Conservation (phyloP, 2,113 vertebrate genomes). For the Antechinus stuartii region DNA sequence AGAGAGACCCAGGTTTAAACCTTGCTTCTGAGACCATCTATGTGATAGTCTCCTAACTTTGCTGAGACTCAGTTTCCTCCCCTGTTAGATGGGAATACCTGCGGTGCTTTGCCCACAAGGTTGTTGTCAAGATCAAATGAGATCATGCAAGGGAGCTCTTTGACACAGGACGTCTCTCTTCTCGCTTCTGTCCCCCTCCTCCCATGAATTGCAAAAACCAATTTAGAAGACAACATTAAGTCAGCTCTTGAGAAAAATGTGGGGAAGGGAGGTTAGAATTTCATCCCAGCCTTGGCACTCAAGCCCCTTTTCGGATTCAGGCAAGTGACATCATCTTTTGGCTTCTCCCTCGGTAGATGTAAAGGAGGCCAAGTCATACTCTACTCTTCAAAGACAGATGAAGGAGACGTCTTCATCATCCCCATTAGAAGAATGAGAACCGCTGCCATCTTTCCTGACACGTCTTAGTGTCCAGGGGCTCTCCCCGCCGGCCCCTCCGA, state of each 20-base stretch:
- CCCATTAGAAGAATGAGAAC: neutral
- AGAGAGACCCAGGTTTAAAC: neutral
- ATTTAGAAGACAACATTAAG: neutral
- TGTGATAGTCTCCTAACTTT: neutral
- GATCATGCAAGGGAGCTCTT: neutral
- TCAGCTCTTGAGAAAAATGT: neutral
- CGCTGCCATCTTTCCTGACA: neutral
- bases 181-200: neutral
- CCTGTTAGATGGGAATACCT: neutral
- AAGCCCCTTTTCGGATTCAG: neutral
- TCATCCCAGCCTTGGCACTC: neutral
- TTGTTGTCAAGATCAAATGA: neutral
- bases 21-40: neutral
- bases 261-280: neutral
- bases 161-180: neutral
- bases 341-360: neutral
- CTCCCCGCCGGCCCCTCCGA: neutral
- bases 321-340: conserved; percentile 4
- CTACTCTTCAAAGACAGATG: neutral
- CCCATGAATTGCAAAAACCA: neutral
- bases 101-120: neutral
- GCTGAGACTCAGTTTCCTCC: neutral
- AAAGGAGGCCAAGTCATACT: neutral
- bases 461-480: neutral
- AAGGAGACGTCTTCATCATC: neutral